Evolutionary conservation across 2,888 invertebrate species (phyloP).

Genomic region (Sylvicola cinctus): DNA sequence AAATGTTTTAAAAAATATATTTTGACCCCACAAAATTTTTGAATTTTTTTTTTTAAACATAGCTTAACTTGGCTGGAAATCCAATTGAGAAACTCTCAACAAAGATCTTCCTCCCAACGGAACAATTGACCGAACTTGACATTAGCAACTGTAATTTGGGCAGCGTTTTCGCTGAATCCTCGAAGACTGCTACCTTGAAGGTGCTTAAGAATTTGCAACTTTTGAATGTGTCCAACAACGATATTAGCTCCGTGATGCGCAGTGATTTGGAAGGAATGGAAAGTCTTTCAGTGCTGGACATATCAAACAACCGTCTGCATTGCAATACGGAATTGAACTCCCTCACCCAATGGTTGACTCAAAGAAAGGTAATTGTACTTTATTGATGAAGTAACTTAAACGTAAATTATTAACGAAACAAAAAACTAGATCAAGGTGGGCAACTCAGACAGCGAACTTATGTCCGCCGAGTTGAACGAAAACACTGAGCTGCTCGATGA

Average conservation of each 20-base stretch:
- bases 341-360: conserved; percentile 27
- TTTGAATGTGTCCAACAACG: conserved; percentile 29
- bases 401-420: too few species aligned
- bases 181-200: conserved; percentile 22
- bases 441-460: too few species aligned
- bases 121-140: conserved; percentile 41
- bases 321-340: conserved; percentile 47
- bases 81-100: conserved; percentile 43
- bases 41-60: conserved; percentile 8
- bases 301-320: conserved; percentile 41
- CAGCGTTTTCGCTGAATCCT: conserved; percentile 40
- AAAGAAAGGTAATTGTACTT: conserved; percentile 6
- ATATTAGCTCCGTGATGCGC: conserved; percentile 17
- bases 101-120: conserved; percentile 40
- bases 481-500: too few species aligned
- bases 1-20: not conserved
- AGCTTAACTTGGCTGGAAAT: conserved; percentile 49
- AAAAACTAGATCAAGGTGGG: not conserved
- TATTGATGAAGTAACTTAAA: too few species aligned
- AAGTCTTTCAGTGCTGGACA: conserved; percentile 27
- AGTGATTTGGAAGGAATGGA: conserved; percentile 19
- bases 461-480: too few species aligned
- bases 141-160: conserved; percentile 45
- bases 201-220: conserved; percentile 33
- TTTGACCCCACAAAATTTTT: too few species aligned